Evolutionary conservation across 2,888 invertebrate species (phyloP), one percentile per base, ranked within the genome.

Genomic region (Podabrus alpinus): DNA sequence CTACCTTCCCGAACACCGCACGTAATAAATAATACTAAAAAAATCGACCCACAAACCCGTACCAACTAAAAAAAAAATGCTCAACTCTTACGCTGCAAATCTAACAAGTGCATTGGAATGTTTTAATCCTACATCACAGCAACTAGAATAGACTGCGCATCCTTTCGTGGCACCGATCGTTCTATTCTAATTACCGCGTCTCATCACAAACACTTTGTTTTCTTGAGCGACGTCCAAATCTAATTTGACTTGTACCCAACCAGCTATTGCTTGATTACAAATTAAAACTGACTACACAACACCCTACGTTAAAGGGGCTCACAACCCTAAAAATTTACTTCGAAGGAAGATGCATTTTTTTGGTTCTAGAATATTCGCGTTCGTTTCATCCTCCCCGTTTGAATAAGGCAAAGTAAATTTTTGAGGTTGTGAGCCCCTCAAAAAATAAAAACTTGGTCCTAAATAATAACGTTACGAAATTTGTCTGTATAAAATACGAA

Each of bases 391-490:
- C 29, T 25, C 64, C 70, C 68, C 72, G 64, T 75, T 75, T 59
- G 67, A 72, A 72, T 70, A 67, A 70, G 29, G 45, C 21, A 62
- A 72, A 72, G 69, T 69, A 10, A 25, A 25, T 25, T 25, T 11
- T 11, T 25, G 10, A 10, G 11, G 25, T n/a, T 45, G 45, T 45
- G n/a, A n/a, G 45, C n/a, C n/a, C 7, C n/a, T 3, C 13, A 5
- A 13, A n/a, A 69, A 69, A 73, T 76, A 73, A 76, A 76, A 74
- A 73, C 71, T 76, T 76, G 76, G 71, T 76, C 76, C 73, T 76
- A 76, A 76, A 73, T 73, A 71, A 76, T 70, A 64, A n/a, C 10
- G 29, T 70, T 16, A n/a, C 13, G 29, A 67, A 67, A 24, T 16
- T 15, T 19, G 62, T 64, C 21, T 64, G 62, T 64, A 64, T 64